Percentiles rank a stretch among this genome's conserved stretches.
These are phyloP conservation scores for Erebia aethiops DNA, from an alignment of 2,888 invertebrate species.

Conservation along the genomic window DNA sequence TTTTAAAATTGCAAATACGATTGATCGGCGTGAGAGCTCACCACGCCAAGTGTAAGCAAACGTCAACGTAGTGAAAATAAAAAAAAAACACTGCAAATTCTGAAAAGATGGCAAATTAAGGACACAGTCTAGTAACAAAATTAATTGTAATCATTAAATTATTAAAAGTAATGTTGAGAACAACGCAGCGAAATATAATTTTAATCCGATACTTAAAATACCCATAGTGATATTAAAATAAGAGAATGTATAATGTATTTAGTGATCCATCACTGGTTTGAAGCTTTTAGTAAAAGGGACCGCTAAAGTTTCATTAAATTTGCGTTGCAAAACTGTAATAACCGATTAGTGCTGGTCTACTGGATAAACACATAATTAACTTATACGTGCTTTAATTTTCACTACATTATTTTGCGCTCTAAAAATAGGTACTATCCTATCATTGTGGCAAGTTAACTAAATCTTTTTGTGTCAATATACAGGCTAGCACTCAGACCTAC, in stretches of 20 bases:
- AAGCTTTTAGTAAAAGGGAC: constrained; percentile 37
- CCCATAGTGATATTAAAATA: not conserved
- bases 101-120: no score
- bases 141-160: no score
- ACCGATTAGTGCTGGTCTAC: constrained; percentile 40
- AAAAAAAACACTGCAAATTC: no score
- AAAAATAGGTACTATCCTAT: constrained; percentile 44
- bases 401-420: constrained; percentile 24
- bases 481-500: no score
- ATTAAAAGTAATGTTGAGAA: no score
- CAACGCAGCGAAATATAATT: not conserved
- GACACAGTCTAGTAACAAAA: no score
- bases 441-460: not conserved
- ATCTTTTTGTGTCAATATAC: no score
- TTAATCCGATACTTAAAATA: not conserved
- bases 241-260: constrained; percentile 29
- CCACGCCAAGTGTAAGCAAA: no score
- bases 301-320: constrained; percentile 40
- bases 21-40: no score
- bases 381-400: constrained; percentile 36
- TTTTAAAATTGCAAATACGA: no score
- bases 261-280: constrained; percentile 27
- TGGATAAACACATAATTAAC: constrained; percentile 41
- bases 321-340: constrained; percentile 42
- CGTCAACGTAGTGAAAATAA: no score